These are phyloP conservation scores for Plagodis pulveraria DNA, from an alignment of 2,888 invertebrate genomes.

Conservation along the genomic window DNA sequence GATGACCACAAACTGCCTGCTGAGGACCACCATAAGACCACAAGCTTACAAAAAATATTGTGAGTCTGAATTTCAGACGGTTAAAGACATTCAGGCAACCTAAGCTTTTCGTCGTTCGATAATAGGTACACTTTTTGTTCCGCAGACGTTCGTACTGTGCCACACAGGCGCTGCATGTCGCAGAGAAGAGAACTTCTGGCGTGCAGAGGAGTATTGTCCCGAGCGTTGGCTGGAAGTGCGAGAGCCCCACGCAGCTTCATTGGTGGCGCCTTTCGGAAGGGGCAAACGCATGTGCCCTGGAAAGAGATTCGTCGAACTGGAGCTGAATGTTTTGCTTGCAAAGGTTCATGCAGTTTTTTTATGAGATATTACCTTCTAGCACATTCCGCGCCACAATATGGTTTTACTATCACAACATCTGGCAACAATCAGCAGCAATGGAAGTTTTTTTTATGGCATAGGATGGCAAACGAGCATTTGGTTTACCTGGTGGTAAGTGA, in stretches of 20 bases:
- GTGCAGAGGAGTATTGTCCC: constrained; percentile 89
- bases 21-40: no score
- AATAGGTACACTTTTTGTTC: constrained; percentile 24
- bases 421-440: no score
- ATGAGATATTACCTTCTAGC: no score
- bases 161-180: constrained; percentile 94
- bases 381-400: no score
- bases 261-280: constrained; percentile 92
- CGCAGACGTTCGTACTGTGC: constrained; percentile 90
- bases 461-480: no score
- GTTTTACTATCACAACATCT: no score
- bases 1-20: no score
- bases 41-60: background rate
- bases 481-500: no score
- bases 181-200: constrained; percentile 89
- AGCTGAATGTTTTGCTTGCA: constrained; percentile 89
- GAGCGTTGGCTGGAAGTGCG: constrained; percentile 90
- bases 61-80: no score
- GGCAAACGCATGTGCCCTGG: constrained; percentile 94
- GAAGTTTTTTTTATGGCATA: no score
- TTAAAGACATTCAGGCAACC: background rate
- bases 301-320: constrained; percentile 92
- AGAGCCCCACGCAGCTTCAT: constrained; percentile 82
- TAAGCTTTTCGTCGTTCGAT: constrained; percentile 33
- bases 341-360: constrained; percentile 71